phyloP scores from a whole-genome alignment of 1,140 invertebrate genomes.

The Trachymyrmex septentrionalis region DNA sequence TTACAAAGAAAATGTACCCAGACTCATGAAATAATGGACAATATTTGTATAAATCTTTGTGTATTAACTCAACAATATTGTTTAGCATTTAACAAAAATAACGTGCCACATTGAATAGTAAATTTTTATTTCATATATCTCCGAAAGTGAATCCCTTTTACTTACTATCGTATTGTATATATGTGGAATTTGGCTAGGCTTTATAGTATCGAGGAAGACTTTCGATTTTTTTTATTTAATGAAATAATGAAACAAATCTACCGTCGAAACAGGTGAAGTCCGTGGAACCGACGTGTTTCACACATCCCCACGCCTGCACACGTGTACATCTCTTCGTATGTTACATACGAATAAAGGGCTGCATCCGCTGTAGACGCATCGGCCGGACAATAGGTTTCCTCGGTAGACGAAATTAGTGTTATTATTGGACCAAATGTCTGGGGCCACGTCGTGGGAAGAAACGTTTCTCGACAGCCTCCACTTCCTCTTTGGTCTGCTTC shows the following conservation, averaged over 20 bases:
- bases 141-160: slow-evolving; percentile 28
- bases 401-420: slow-evolving; percentile 85
- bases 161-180: background rate
- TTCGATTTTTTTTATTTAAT: slow-evolving; percentile 33
- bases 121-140: background rate
- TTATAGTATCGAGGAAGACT: slow-evolving; percentile 8
- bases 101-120: background rate
- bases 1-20: background rate
- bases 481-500: slow-evolving; percentile 69
- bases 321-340: slow-evolving; percentile 66
- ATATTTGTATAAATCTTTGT: background rate
- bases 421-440: slow-evolving; percentile 86
- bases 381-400: slow-evolving; percentile 84
- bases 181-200: background rate
- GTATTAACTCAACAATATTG: background rate
- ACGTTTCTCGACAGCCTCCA: slow-evolving; percentile 77
- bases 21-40: background rate
- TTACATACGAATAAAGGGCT: slow-evolving; percentile 77
- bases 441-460: slow-evolving; percentile 83
- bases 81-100: background rate
- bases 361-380: slow-evolving; percentile 83
- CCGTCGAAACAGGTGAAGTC: slow-evolving; percentile 69
- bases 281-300: slow-evolving; percentile 67
- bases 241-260: slow-evolving; percentile 29
- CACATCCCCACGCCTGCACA: slow-evolving; percentile 65